Conservation (phyloP, 2,113 vertebrate species). For the Zapornia atra region DNA sequence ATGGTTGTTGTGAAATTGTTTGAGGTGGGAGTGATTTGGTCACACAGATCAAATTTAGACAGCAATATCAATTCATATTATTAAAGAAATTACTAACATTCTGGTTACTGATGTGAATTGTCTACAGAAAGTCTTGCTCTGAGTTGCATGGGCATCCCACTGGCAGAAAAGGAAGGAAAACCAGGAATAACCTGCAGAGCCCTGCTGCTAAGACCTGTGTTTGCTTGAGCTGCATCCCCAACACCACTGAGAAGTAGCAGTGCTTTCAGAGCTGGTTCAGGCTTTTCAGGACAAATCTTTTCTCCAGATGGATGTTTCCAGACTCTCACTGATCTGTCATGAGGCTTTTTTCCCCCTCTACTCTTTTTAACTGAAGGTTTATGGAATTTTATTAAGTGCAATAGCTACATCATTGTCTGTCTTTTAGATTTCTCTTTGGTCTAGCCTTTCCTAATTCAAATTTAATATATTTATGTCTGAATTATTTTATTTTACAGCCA, state of each 20-base stretch:
- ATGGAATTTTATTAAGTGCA: slow-evolving; percentile 58
- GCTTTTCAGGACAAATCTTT: slow-evolving; percentile 25
- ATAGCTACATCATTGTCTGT: slow-evolving; percentile 36
- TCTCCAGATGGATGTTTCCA: slow-evolving; percentile 60
- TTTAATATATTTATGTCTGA: slow-evolving; percentile 47
- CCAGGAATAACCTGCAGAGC: slow-evolving; percentile 32
- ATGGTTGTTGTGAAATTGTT: not conserved
- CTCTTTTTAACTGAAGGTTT: slow-evolving; percentile 34
- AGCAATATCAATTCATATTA: not conserved
- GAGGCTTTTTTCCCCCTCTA: slow-evolving; percentile 2
- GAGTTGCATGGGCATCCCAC: not conserved
- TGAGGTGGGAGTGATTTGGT: not conserved
- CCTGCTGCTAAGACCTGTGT: not conserved
- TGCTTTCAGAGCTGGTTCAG: not conserved
- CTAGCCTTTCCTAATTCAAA: not conserved
- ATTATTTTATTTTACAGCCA: slow-evolving; percentile 48
- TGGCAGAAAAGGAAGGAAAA: not conserved
- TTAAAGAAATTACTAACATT: not conserved
- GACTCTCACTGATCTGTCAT: slow-evolving; percentile 2
- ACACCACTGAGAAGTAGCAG: not conserved
- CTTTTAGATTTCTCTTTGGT: slow-evolving; percentile 57
- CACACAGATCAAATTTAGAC: not conserved
- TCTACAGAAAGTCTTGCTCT: not conserved
- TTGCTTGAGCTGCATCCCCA: not conserved
- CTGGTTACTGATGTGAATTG: not conserved